Percentiles rank a stretch among this genome's conserved stretches.
Evolutionary conservation across 2,888 invertebrate species (phyloP).

Genomic region (Scaptomyza polygonia): DNA sequence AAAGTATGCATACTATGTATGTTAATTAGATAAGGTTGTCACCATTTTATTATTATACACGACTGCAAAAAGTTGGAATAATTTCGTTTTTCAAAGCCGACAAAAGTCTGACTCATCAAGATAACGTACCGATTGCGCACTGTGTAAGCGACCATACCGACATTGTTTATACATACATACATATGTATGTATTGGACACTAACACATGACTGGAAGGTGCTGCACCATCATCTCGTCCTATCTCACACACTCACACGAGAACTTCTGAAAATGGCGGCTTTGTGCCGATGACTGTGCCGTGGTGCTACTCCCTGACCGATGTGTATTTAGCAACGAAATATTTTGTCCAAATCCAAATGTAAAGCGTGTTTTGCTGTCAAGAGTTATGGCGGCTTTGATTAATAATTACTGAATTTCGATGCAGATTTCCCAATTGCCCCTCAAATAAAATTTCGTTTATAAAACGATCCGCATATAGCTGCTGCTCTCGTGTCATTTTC

Average conservation of each 20-base stretch:
- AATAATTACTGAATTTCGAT: too few species aligned
- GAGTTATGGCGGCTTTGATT: too few species aligned
- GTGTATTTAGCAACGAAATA: too few species aligned
- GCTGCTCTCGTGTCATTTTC: too few species aligned
- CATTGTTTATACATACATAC: constrained; percentile 1
- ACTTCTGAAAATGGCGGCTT: too few species aligned
- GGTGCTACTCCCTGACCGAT: too few species aligned
- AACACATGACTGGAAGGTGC: constrained; percentile 32
- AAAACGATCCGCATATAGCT: too few species aligned
- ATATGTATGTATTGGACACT: constrained; percentile 7
- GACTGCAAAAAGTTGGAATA: constrained; percentile 64
- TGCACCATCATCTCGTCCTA: constrained; percentile 47
- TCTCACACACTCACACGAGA: constrained; percentile 11
- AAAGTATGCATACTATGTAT: neutral
- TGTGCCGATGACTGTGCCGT: too few species aligned
- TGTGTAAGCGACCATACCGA: constrained; percentile 28
- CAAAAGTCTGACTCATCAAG: constrained; percentile 55
- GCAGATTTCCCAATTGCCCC: too few species aligned
- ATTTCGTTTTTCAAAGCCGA: constrained; percentile 51
- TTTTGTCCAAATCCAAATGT: too few species aligned
- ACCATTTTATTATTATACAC: constrained; percentile 4
- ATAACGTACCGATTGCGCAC: constrained; percentile 43
- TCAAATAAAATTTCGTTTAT: too few species aligned
- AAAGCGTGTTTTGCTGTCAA: too few species aligned
- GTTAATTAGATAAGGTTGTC: constrained; percentile 52